A percentile compares a stretch with the other conserved stretches of the same genome.
Evolutionary conservation across 2,113 vertebrate genomes (phyloP).

Genomic region (Alethe diademata): DNA sequence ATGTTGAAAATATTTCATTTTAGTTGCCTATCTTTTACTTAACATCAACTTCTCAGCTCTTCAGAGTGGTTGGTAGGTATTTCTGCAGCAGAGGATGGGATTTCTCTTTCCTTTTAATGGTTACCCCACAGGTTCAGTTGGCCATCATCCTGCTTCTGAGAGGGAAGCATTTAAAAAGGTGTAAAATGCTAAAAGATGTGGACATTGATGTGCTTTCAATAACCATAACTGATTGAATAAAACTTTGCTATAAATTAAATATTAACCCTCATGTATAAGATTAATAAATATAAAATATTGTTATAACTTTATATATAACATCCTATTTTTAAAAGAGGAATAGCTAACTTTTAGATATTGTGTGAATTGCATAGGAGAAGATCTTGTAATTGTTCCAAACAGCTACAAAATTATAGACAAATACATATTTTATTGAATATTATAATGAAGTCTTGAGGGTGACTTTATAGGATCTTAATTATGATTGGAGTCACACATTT

Average conservation of each 20-base stretch:
- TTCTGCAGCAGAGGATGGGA: neutral
- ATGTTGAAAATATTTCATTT: neutral
- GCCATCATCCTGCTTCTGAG: neutral
- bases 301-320: neutral
- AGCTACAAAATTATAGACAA: neutral
- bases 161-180: neutral
- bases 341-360: neutral
- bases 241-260: neutral
- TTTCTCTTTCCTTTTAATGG: neutral
- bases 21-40: neutral
- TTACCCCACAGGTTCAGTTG: neutral
- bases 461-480: neutral
- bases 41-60: neutral
- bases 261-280: neutral
- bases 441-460: neutral
- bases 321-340: neutral
- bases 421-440: neutral
- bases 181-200: neutral
- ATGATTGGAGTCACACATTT: neutral
- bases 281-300: neutral
- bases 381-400: neutral
- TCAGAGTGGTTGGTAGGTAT: neutral
- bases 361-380: neutral
- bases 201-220: neutral
- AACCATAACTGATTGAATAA: neutral